Conservation (phyloP, 2,113 vertebrate genomes). For the Spheniscus mendiculus region DNA sequence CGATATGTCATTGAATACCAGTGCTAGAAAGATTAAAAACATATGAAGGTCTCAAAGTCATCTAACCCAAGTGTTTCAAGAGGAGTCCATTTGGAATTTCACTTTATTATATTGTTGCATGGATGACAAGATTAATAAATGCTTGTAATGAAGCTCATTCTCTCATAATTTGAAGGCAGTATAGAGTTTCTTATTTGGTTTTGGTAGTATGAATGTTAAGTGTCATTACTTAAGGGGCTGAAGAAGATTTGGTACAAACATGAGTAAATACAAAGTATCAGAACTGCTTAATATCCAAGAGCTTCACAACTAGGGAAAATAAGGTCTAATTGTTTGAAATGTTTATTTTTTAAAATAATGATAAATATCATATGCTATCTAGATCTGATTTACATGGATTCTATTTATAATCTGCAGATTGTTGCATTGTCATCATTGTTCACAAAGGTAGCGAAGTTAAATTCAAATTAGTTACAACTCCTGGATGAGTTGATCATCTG, state of each 20-base stretch:
- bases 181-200: not conserved
- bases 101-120: not conserved
- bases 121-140: not conserved
- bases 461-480: not conserved
- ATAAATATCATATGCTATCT: not conserved
- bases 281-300: not conserved
- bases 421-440: not conserved
- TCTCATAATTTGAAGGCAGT: not conserved
- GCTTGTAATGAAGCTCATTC: not conserved
- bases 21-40: not conserved
- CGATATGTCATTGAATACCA: not conserved
- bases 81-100: not conserved
- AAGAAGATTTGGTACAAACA: not conserved
- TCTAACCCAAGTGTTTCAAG: not conserved
- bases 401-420: not conserved
- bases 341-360: not conserved
- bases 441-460: not conserved
- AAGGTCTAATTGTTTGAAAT: not conserved
- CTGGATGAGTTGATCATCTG: not conserved
- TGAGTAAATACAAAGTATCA: not conserved
- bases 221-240: not conserved
- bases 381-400: not conserved
- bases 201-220: not conserved
- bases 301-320: not conserved
- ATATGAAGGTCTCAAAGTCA: rapidly evolving